These are phyloP conservation scores for Eupithecia centaureata DNA, from an alignment of 2,888 invertebrate species.

Conservation along the genomic window DNA sequence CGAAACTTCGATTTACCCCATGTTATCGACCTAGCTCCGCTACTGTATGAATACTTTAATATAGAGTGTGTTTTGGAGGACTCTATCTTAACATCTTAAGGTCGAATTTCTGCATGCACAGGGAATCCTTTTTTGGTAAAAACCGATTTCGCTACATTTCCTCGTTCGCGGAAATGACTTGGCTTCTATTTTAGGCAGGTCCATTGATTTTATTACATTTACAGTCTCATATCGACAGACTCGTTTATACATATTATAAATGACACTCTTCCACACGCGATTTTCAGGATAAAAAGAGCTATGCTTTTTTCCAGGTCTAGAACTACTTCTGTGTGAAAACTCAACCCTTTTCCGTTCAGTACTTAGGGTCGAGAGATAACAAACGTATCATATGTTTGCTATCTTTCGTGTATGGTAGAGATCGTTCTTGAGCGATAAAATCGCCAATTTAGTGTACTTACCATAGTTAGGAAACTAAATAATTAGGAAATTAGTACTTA, in stretches of 20 bases:
- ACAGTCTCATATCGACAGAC: not conserved
- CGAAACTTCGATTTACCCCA: not conserved
- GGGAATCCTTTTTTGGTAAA: slow-evolving; percentile 27
- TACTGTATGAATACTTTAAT: slow-evolving; percentile 10
- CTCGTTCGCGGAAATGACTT: slow-evolving; percentile 31
- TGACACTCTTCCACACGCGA: not conserved
- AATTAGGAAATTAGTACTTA: too few relatives aligned
- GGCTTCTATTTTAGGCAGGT: slow-evolving; percentile 25
- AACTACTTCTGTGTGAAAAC: not conserved
- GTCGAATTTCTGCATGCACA: slow-evolving; percentile 11
- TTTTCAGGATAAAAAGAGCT: not conserved
- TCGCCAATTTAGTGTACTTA: too few relatives aligned
- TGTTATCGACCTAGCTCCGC: slow-evolving; percentile 6
- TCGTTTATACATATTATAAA: not conserved
- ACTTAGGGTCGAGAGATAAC: not conserved
- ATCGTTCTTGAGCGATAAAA: too few relatives aligned
- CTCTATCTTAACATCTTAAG: slow-evolving; percentile 23
- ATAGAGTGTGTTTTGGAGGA: slow-evolving; percentile 18
- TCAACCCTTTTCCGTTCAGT: not conserved
- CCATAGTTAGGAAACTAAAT: too few relatives aligned
- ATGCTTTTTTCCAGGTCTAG: not conserved
- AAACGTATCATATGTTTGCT: too few relatives aligned
- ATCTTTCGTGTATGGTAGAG: too few relatives aligned
- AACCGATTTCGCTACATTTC: slow-evolving; percentile 30
- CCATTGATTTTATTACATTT: slow-evolving; percentile 31